Percentiles rank a stretch among this genome's conserved stretches.
Evolutionary conservation across 1,140 invertebrate genomes (phyloP).

Genomic region (Lutraria rhynchaena): DNA sequence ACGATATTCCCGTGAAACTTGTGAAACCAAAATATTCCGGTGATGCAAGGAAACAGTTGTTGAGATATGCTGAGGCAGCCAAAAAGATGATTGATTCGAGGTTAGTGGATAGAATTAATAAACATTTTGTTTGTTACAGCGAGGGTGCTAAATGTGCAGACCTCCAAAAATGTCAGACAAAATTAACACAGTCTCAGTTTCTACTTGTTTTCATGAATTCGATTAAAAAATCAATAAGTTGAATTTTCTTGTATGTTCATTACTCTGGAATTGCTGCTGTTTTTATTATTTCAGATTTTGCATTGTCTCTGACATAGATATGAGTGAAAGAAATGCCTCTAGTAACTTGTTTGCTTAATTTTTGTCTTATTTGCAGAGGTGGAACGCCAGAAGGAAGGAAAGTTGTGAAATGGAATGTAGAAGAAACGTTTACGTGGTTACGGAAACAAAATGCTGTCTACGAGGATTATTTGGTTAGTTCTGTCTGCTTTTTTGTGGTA

Average conservation of each 20-base stretch:
- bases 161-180: too few species aligned
- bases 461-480: slow-evolving; percentile 88
- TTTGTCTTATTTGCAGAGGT: slow-evolving; percentile 65
- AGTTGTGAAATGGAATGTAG: slow-evolving; percentile 99
- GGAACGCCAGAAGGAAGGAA: slow-evolving; percentile 96
- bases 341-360: neutral
- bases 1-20: slow-evolving; percentile 98
- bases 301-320: too few species aligned
- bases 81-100: slow-evolving; percentile 97
- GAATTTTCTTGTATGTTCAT: neutral
- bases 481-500: too few species aligned
- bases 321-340: too few species aligned
- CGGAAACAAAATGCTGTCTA: slow-evolving; percentile 96
- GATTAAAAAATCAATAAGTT: too few species aligned
- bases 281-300: too few species aligned
- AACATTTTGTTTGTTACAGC: too few species aligned
- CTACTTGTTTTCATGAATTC: too few species aligned
- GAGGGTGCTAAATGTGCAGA: too few species aligned
- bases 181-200: too few species aligned
- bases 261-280: neutral
- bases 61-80: slow-evolving; percentile 96
- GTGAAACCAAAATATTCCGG: slow-evolving; percentile 96
- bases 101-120: too few species aligned
- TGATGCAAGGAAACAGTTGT: slow-evolving; percentile 97
- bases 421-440: slow-evolving; percentile 98